Evolutionary conservation across 2,113 vertebrate genomes (phyloP).

Genomic region (Alligator sinensis): DNA sequence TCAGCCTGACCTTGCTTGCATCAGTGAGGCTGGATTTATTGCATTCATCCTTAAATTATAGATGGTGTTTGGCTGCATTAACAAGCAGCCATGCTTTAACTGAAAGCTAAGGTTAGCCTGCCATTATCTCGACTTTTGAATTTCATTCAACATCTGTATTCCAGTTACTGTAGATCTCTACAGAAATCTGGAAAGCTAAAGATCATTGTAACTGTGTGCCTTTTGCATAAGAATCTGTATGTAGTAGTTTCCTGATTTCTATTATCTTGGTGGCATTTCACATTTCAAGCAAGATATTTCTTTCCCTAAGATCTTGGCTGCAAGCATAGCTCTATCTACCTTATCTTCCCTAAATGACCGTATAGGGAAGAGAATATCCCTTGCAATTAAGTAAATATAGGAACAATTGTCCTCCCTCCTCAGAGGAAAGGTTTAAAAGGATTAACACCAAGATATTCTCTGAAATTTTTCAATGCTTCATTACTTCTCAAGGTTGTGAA

Average conservation of each 20-base stretch:
- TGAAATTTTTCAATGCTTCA: constrained; percentile 64
- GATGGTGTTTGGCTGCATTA: not conserved
- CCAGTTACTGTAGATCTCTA: not conserved
- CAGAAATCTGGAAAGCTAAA: not conserved
- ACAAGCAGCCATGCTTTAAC: not conserved
- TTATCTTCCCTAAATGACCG: not conserved
- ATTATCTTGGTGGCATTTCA: not conserved
- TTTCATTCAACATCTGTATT: not conserved
- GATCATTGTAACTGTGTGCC: not conserved
- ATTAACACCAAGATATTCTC: constrained; percentile 41
- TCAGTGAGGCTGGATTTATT: not conserved
- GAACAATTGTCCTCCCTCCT: constrained; percentile 36
- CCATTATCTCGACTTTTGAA: not conserved
- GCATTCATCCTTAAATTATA: not conserved
- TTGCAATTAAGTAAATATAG: not conserved
- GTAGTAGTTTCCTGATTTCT: not conserved
- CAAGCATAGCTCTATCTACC: not conserved
- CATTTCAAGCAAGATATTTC: not conserved
- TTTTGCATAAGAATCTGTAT: not conserved
- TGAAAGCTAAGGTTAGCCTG: not conserved
- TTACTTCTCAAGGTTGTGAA: constrained; percentile 65
- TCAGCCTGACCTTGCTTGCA: not conserved
- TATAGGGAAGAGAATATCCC: not conserved
- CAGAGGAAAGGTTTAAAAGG: constrained; percentile 63
- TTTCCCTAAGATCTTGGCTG: not conserved